These are phyloP conservation scores for Drosophila jambulina DNA, from an alignment of 1,140 invertebrate genomes.

Conservation along the genomic window DNA sequence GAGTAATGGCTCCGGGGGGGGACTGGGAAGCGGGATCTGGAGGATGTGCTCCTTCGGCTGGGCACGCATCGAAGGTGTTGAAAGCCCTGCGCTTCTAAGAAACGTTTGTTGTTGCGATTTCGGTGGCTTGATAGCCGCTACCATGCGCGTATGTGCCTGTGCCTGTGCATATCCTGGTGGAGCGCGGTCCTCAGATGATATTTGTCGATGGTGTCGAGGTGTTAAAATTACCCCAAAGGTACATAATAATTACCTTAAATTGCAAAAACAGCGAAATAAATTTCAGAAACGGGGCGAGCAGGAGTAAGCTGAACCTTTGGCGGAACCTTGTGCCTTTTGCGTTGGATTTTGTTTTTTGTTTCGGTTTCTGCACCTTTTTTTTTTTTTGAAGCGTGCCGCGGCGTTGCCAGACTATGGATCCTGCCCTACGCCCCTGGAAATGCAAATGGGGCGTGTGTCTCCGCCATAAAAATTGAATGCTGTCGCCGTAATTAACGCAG, in stretches of 20 bases:
- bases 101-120: conserved; percentile 77
- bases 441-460: conserved; percentile 79
- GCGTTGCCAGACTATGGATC: conserved; percentile 67
- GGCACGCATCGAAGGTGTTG: conserved; percentile 80
- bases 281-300: conserved; percentile 50
- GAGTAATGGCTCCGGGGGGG: not conserved
- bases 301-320: conserved; percentile 30
- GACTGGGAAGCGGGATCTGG: not conserved
- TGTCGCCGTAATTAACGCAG: conserved; percentile 69
- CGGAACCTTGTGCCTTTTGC: conserved; percentile 30
- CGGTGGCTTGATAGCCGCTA: conserved; percentile 67
- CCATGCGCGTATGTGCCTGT: not conserved
- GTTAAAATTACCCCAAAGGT: conserved; percentile 85
- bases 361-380: not conserved
- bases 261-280: conserved; percentile 85
- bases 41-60: conserved; percentile 31
- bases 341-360: not conserved
- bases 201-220: conserved; percentile 85
- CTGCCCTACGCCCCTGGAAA: not conserved
- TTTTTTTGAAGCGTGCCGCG: conserved; percentile 57
- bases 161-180: not conserved
- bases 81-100: conserved; percentile 82
- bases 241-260: conserved; percentile 85
- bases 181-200: conserved; percentile 69
- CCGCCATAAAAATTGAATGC: conserved; percentile 79